phyloP scores from a whole-genome alignment of 2,113 vertebrate species.

The Neolamprologus ventralis region DNA sequence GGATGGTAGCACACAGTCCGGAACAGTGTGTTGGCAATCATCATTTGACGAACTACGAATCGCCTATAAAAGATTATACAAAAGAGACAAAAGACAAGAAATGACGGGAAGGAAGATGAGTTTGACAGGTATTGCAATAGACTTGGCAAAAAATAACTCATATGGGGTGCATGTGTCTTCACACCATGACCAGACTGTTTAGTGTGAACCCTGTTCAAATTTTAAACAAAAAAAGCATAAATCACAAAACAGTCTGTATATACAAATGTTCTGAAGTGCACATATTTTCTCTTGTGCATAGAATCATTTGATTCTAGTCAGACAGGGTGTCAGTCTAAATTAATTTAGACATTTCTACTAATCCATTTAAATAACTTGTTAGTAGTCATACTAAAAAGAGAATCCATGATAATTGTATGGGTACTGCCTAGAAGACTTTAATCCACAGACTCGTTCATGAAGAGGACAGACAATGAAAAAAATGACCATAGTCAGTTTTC shows the following conservation, averaged over 20 bases:
- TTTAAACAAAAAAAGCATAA: background rate
- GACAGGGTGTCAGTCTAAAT: background rate
- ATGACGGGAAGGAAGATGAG: background rate
- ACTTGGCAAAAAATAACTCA: background rate
- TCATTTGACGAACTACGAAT: constrained; percentile 78
- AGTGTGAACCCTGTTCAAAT: background rate
- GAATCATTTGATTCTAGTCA: background rate
- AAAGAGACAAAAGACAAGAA: background rate
- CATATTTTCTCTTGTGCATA: background rate
- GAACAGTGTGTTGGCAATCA: constrained; percentile 79
- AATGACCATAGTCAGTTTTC: background rate
- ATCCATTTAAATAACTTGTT: background rate
- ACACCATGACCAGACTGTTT: background rate
- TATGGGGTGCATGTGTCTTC: background rate
- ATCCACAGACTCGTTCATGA: background rate
- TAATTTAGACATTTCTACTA: background rate
- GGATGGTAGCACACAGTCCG: constrained; percentile 84
- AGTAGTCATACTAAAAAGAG: background rate
- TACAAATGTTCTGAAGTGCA: background rate
- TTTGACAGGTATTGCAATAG: background rate
- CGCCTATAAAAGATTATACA: constrained; percentile 55
- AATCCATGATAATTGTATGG: background rate
- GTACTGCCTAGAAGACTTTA: background rate
- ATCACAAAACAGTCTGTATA: background rate
- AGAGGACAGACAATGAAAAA: background rate